Percentiles rank a stretch among this genome's conserved stretches.
phyloP scores from a whole-genome alignment of 2,888 invertebrate genomes.

The Tridacna gigas region DNA sequence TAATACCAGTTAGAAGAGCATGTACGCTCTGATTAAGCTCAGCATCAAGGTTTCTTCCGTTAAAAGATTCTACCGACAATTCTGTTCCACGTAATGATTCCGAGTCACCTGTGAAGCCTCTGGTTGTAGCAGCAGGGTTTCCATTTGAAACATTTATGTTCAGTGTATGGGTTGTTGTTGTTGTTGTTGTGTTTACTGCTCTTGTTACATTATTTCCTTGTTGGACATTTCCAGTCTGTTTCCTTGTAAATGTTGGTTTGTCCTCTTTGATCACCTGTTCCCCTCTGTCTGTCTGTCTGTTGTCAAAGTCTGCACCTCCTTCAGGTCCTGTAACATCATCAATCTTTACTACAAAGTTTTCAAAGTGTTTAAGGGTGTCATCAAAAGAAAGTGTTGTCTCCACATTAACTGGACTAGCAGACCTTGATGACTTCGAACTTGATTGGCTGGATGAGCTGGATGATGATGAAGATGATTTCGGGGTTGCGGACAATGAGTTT shows the following conservation, averaged over 20 bases:
- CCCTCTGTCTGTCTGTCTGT: slow-evolving; percentile 39
- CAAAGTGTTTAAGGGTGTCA: slow-evolving; percentile 37
- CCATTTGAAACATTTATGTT: neutral
- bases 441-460: neutral
- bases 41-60: slow-evolving; percentile 31
- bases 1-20: slow-evolving; percentile 44
- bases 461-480: slow-evolving; percentile 14
- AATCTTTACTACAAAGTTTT: slow-evolving; percentile 24
- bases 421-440: neutral
- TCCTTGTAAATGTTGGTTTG: slow-evolving; percentile 27
- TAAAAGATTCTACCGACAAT: too few species aligned
- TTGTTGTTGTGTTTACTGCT: neutral
- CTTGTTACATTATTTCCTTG: neutral
- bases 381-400: slow-evolving; percentile 37
- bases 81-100: too few species aligned
- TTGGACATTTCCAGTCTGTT: neutral
- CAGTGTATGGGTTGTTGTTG: neutral
- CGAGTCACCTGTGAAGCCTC: too few species aligned
- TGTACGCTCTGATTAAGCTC: slow-evolving; percentile 49
- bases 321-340: slow-evolving; percentile 4
- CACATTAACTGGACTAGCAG: neutral
- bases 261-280: slow-evolving; percentile 39
- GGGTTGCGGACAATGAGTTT: too few species aligned
- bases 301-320: neutral
- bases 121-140: neutral